Base-by-base conservation (phyloP, 2,113 vertebrate species). In the Mellivora capensis region DNA sequence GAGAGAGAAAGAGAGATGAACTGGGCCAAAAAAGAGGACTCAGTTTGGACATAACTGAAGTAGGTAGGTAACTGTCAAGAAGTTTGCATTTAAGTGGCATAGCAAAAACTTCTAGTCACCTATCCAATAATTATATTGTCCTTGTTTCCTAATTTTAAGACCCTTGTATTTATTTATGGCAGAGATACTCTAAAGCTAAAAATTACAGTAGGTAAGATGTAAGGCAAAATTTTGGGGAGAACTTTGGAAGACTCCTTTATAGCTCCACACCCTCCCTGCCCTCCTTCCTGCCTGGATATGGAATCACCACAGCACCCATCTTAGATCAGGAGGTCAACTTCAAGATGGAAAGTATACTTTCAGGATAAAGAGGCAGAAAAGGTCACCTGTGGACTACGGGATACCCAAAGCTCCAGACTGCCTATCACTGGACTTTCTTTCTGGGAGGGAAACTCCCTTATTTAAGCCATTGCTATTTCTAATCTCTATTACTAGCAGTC, bases 181-280 rank as follows among this genome's bases (percentile, higher is more conserved):
- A 95, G 47, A 93, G n/a, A 94, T 25, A 97, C n/a, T 85, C 5
- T 57, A 29, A 88, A 85, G 37, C 52, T n/a, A 80, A 49, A 94
- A 72, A 2, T 34, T 83, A 54, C n/a, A 39, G 34, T 85, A 29
- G 87, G 12, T 64, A 42, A 47, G 72, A 77, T 15, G 2, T 23
- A 89, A 91, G 42, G 6, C 83, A 62, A 62, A 31, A 29, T n/a
- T 61, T 76, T 42, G n/a, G 27, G 37, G 10, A 27, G n/a, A 96
- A 67, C 18, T 92, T 87, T 4, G 27, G 23, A 69, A 72, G 12
- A 74, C 20, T 47, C 5, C 23, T 74, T 64, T 27, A 52, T 12
- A 62, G 42, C 25, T 7, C 2, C 20, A 25, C 29, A 23, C 2
- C 29, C 49, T 79, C 47, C 18, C 27, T 59, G 1, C 37, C 4